Percentiles rank a stretch among this genome's conserved stretches.
Conservation (phyloP, 2,888 invertebrate species). For the Mythimna loreyi region DNA sequence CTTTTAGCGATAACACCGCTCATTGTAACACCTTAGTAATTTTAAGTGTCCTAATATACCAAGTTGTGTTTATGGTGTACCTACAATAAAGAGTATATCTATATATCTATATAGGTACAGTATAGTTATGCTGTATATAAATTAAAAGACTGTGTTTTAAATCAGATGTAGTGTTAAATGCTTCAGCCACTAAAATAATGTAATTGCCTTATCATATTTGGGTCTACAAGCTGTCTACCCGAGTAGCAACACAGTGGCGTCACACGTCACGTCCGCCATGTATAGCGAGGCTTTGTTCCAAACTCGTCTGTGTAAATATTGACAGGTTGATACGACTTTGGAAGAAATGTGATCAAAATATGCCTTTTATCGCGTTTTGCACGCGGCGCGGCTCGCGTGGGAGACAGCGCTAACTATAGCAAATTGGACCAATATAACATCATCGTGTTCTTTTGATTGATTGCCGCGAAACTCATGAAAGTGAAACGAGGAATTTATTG, state of each 20-base stretch:
- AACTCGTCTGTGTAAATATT: constrained; percentile 61
- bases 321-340: constrained; percentile 50
- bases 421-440: constrained; percentile 33
- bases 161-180: no score
- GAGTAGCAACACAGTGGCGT: constrained; percentile 18
- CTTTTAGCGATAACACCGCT: no score
- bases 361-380: constrained; percentile 63
- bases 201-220: neutral
- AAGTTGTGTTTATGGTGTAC: no score
- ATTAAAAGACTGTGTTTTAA: no score
- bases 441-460: constrained; percentile 48
- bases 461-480: constrained; percentile 18
- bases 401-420: constrained; percentile 44
- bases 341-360: constrained; percentile 62
- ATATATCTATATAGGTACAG: no score
- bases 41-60: no score
- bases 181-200: neutral
- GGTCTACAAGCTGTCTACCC: neutral
- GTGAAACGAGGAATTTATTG: neutral
- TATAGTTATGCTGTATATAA: no score
- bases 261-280: no score
- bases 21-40: no score
- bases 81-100: no score
- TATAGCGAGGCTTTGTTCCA: constrained; percentile 41
- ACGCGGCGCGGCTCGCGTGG: constrained; percentile 64